Evolutionary conservation across 2,797 vertebrate species (phyloP), one percentile per base, ranked within the genome.

Genomic region (Dallia pectoralis): DNA sequence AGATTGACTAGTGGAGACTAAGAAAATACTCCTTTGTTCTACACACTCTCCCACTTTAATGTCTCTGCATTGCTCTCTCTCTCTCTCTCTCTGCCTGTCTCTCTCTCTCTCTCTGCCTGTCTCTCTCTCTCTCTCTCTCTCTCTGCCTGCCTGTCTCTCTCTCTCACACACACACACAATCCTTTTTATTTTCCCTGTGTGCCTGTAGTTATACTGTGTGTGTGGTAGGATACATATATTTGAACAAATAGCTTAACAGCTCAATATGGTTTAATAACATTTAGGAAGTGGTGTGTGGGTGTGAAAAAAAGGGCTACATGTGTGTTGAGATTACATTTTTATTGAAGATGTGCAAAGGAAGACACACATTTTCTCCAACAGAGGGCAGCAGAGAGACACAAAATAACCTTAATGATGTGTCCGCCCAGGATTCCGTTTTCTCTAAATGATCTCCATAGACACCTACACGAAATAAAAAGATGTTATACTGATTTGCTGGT

Each of bases 381-480:
- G 18, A 63, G 53, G 44, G 22, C 56, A 51, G 68, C 40, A 75
- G 69, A 71, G 70, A 76, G 27, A 69, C 30, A 62, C 44, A 33
- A 56, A 27, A 32, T 56, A 69, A 59, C 5, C 15, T 22, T 75
- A 69, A 71, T 48, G 30, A 33, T 27, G 59, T 69, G 69, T 66
- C 4, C 33, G 61, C 47, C 44, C 68, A 0, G 5, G 69, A 61
- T 69, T 75, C 72, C 73, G 51, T 77, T 74, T 71, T 71, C 63
- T 72, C 30, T 81, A 73, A 81, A 74, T 73, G 74, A 74, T 80
- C 76, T 73, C 64, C 67, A 0, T 62, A 67, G 44, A 73, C 44
- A 51, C 1, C 36, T 66, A 22, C 70, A 71, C 73, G 40, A 64
- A 74, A 0, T 25, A 29, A 32, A 63, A 4, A 63, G 4, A 30